Percentiles rank a stretch among this genome's conserved stretches.
These are phyloP conservation scores for Acrobasis repandana DNA, from an alignment of 2,888 invertebrate species.

Conservation along the genomic window DNA sequence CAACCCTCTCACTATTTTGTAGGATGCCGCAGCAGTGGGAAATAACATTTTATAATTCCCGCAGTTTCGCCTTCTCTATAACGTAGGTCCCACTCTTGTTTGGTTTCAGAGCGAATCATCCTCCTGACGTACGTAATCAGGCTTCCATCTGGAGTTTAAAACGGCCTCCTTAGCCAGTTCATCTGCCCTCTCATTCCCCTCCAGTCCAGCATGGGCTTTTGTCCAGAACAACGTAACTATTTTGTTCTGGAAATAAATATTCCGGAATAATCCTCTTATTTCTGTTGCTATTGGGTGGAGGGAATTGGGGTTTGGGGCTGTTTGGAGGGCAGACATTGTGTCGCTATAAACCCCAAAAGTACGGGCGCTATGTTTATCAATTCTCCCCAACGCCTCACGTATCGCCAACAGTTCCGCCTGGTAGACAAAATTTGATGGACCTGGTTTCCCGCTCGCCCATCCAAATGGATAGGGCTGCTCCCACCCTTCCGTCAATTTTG, in stretches of 20 bases:
- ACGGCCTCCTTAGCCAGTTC: constrained; percentile 28
- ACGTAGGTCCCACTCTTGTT: constrained; percentile 21
- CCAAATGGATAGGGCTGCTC: constrained; percentile 29
- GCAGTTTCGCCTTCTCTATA: constrained; percentile 23
- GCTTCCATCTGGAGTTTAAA: not conserved
- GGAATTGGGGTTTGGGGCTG: not conserved
- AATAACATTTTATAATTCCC: constrained; percentile 26
- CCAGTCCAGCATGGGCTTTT: constrained; percentile 29
- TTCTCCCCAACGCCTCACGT: constrained; percentile 9
- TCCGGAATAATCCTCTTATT: not conserved
- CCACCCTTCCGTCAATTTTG: constrained; percentile 24
- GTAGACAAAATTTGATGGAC: constrained; percentile 25
- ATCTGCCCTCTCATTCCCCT: constrained; percentile 32
- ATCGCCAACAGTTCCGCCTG: constrained; percentile 31
- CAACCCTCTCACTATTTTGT: not conserved
- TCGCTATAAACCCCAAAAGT: constrained; percentile 22
- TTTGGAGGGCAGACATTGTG: constrained; percentile 25
- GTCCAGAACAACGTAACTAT: constrained; percentile 26
- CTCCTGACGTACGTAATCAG: constrained; percentile 26
- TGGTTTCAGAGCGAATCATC: not conserved
- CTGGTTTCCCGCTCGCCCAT: constrained; percentile 20
- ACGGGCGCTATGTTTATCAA: not conserved
- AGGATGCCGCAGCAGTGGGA: constrained; percentile 7
- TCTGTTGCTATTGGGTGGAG: constrained; percentile 27
- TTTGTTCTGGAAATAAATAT: not conserved